Evolutionary conservation across 2,113 vertebrate species (phyloP).

Genomic region (Gymnobelideus leadbeateri): DNA sequence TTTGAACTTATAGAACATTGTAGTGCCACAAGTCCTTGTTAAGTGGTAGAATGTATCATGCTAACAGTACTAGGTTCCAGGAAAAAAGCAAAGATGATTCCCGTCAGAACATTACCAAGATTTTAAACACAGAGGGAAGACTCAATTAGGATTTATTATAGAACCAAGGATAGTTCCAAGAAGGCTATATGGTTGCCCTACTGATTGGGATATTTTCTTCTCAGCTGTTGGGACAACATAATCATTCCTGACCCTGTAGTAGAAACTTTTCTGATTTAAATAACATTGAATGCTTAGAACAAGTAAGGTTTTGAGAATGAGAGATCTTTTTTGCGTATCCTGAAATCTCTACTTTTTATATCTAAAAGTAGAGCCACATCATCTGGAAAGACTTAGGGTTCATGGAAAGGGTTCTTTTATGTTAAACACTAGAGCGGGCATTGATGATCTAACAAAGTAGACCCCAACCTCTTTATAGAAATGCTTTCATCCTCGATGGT

Average conservation of each 20-base stretch:
- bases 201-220: neutral
- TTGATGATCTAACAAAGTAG: neutral
- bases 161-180: neutral
- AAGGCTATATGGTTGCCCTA: neutral
- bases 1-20: conserved; percentile 9
- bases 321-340: neutral
- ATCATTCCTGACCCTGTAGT: neutral
- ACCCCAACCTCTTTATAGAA: neutral
- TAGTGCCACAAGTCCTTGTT: conserved; percentile 18
- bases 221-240: neutral
- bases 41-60: conserved; percentile 3
- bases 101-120: neutral
- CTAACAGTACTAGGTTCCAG: neutral
- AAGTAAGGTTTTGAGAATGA: neutral
- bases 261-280: neutral
- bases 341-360: neutral
- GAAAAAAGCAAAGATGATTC: neutral
- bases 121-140: neutral
- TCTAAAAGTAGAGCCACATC: neutral
- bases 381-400: neutral
- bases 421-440: neutral
- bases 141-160: neutral
- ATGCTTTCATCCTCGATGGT: neutral
- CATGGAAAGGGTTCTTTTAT: neutral
- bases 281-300: neutral